Base-by-base conservation (phyloP, 2,113 vertebrate species). In the Progne subis region DNA sequence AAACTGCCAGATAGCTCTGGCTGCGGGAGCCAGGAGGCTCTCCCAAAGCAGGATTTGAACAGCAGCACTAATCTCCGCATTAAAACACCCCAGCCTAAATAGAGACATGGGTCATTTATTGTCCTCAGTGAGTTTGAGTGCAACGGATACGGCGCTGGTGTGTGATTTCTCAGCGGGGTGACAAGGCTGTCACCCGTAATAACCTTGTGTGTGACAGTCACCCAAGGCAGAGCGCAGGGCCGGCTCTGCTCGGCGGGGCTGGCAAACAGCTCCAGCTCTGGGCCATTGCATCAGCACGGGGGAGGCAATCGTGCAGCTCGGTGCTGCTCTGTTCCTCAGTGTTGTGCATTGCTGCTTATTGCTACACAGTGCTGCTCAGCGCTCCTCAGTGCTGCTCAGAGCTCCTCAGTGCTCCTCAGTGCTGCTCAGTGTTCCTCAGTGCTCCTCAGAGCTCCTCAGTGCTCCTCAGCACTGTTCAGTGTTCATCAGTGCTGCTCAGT, bases 111-210 rank as follows among this genome's bases (percentile, higher is more conserved):
- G n/a, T 71, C 39, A 13, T 78, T 74, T 44, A 21, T 41, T 24
- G 64, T 46, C 79, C 32, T 34, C 37, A 21, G 74, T 52, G 74
- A 68, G 52, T 67, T 70, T 63, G 37, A 78, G 57, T 19, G 17
- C 8, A 10, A 31, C 18, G 2, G 0, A 85, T 56, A 21, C 32
- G 0, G 3, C 1, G 0, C 29, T 59, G 80, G 79, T 41, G 75
- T 0, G 16, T 88, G 92, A 95, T 90, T 90, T 83, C 18, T 59
- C 47, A n/a, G 86, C 55, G 29, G 76, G 79, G 64, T 78, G 96
- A 86, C 92, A 94, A 50, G 71, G 86, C 94, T 96, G 92, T 93
- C 94, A 93, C 96, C 88, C 60, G 0, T 70, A 55, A 93, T 92
- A 90, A 90, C 90, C 88, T 6, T 39, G 64, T 37, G 52, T 8